phyloP scores from a whole-genome alignment of 2,113 vertebrate species.

The Cyrtonyx montezumae region DNA sequence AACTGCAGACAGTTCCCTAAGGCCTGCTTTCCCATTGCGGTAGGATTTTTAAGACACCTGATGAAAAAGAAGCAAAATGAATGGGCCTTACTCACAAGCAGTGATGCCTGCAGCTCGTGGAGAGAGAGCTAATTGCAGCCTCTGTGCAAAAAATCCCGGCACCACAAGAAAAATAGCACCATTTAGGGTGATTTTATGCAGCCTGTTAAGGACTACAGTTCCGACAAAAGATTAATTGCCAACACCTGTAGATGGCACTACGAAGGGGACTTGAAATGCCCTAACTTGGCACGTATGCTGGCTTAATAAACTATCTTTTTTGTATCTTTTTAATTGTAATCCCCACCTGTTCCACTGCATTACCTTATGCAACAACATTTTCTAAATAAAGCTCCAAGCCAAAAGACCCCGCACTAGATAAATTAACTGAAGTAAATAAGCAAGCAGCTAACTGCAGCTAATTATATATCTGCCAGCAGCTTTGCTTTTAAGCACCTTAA shows the following conservation, averaged over 20 bases:
- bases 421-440: slow-evolving; percentile 37
- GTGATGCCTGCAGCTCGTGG: background rate
- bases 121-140: background rate
- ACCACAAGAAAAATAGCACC: background rate
- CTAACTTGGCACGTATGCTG: background rate
- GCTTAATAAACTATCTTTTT: background rate
- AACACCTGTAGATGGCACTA: background rate
- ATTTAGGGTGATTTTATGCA: background rate
- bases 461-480: slow-evolving; percentile 42
- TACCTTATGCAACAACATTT: background rate
- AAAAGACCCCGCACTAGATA: background rate
- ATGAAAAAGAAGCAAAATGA: background rate
- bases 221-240: background rate
- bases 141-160: background rate
- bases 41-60: background rate
- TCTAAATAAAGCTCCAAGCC: slow-evolving; percentile 28
- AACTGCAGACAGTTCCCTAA: background rate
- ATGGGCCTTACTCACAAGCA: background rate
- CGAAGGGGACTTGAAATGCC: background rate
- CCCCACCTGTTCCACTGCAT: background rate
- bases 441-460: slow-evolving; percentile 38
- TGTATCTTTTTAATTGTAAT: background rate
- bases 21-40: background rate
- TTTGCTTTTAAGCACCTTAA: slow-evolving; percentile 55
- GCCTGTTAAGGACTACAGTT: background rate